phyloP scores from a whole-genome alignment of 35 echinoderm and acorn worm genomes.

The Apostichopus californicus region DNA sequence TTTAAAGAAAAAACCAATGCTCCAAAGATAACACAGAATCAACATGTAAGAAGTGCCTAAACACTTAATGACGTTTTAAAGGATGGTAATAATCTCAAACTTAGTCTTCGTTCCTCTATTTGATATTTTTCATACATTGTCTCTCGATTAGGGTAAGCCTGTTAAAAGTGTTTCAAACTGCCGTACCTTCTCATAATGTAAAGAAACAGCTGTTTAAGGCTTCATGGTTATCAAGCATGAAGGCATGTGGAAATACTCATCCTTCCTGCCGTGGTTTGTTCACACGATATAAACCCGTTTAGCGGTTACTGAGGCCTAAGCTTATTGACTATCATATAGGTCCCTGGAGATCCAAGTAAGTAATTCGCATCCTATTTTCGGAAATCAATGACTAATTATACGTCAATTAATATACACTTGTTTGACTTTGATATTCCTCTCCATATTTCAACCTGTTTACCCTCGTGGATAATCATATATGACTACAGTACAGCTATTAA shows the following conservation, averaged over 20 bases:
- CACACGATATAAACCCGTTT: background rate
- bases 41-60: no score
- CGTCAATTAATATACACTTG: background rate
- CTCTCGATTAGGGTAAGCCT: no score
- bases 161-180: no score
- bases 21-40: no score
- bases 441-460: background rate
- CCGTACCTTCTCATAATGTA: no score
- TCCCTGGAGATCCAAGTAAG: background rate
- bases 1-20: no score
- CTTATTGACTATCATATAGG: background rate
- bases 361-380: background rate
- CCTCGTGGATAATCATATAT: background rate
- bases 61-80: no score
- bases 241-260: background rate
- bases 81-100: no score
- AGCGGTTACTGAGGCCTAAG: background rate
- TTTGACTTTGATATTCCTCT: background rate
- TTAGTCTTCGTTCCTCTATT: no score
- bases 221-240: background rate
- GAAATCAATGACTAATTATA: conserved; percentile 27
- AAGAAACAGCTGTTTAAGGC: background rate
- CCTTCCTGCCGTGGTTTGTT: background rate
- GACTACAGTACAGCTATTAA: no score
- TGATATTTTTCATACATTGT: no score